A percentile compares a stretch with the other conserved stretches of the same genome.
These are phyloP conservation scores for Drosophila paracracens DNA, from an alignment of 2,888 invertebrate genomes.

Conservation along the genomic window DNA sequence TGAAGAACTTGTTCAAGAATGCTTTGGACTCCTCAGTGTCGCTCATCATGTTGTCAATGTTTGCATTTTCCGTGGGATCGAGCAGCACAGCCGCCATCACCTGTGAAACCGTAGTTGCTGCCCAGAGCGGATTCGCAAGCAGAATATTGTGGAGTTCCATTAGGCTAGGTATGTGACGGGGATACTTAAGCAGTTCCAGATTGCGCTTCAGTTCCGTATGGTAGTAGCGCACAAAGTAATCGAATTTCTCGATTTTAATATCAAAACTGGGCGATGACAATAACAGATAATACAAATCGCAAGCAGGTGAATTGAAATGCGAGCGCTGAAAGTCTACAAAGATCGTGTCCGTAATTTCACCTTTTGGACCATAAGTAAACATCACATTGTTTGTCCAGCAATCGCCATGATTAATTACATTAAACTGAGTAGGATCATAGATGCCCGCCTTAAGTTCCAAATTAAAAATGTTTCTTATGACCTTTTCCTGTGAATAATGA, in stretches of 20 bases:
- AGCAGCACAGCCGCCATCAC: slow-evolving; percentile 61
- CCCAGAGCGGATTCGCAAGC: slow-evolving; percentile 35
- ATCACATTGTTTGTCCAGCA: slow-evolving; percentile 82
- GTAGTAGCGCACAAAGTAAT: slow-evolving; percentile 81
- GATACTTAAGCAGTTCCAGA: slow-evolving; percentile 67
- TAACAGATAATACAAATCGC: slow-evolving; percentile 77
- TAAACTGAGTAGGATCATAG: slow-evolving; percentile 60
- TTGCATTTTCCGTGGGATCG: slow-evolving; percentile 66
- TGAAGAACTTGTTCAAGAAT: slow-evolving; percentile 49
- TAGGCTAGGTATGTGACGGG: slow-evolving; percentile 65
- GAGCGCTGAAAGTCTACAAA: slow-evolving; percentile 78
- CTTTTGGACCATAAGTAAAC: slow-evolving; percentile 67
- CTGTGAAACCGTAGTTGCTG: slow-evolving; percentile 29
- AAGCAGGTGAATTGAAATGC: slow-evolving; percentile 71
- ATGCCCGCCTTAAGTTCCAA: slow-evolving; percentile 1
- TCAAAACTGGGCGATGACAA: slow-evolving; percentile 78
- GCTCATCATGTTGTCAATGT: slow-evolving; percentile 55
- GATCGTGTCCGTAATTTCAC: slow-evolving; percentile 61
- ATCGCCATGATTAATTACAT: slow-evolving; percentile 80
- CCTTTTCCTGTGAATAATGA: slow-evolving; percentile 6
- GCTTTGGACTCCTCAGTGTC: slow-evolving; percentile 30
- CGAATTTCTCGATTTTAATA: slow-evolving; percentile 80
- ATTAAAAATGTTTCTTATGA: neutral
- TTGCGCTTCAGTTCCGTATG: slow-evolving; percentile 68
- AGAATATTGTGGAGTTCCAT: slow-evolving; percentile 36